phyloP scores from a whole-genome alignment of 2,797 vertebrate genomes.

The Spheniscus humboldti region DNA sequence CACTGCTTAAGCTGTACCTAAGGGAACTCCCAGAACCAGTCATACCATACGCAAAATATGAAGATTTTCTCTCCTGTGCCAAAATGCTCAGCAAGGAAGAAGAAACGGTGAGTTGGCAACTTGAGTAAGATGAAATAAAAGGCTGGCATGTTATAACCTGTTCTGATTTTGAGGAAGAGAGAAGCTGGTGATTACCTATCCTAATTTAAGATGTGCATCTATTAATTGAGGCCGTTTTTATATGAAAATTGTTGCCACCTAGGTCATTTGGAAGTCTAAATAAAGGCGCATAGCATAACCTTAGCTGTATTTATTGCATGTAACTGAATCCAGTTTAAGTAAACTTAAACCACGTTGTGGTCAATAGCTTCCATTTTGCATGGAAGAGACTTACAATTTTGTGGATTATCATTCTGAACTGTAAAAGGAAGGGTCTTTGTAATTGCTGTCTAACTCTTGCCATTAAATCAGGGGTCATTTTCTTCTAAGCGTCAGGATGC shows the following conservation, averaged over 20 bases:
- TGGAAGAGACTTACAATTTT: not conserved
- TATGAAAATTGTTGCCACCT: not conserved
- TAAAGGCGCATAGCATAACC: not conserved
- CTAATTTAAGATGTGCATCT: not conserved
- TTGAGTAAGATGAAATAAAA: not conserved
- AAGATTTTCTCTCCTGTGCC: conserved; percentile 90
- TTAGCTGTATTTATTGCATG: not conserved
- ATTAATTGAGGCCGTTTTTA: not conserved
- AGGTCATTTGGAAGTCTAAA: not conserved
- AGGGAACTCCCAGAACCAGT: conserved; percentile 95
- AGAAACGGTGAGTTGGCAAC: conserved; percentile 80
- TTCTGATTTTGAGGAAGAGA: not conserved
- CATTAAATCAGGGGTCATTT: not conserved
- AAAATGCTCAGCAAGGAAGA: conserved; percentile 91
- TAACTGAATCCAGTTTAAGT: not conserved
- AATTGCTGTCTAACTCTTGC: not conserved
- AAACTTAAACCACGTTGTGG: not conserved
- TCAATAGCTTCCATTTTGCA: not conserved
- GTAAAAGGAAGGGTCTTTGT: not conserved
- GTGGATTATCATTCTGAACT: not conserved
- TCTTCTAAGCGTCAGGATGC: not conserved
- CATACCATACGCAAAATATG: conserved; percentile 90
- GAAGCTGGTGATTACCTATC: not conserved
- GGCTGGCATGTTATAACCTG: not conserved
- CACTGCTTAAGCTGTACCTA: conserved; percentile 94